Percentiles rank a stretch among this genome's conserved stretches.
Evolutionary conservation across 2,113 vertebrate species (phyloP).

Genomic region (Isurus oxyrinchus): DNA sequence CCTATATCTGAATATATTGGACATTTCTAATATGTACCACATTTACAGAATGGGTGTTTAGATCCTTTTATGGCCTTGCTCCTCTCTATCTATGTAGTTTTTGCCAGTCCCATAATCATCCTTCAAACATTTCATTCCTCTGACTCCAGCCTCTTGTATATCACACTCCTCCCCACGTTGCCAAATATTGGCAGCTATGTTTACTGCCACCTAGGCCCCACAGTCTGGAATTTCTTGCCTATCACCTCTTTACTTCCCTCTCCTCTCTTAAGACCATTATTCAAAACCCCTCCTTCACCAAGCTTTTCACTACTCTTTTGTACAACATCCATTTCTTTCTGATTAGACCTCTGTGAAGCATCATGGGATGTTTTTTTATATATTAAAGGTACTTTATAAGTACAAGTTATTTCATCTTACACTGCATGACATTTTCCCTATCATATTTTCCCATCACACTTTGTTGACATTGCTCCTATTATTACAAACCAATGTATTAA

Average conservation of each 20-base stretch:
- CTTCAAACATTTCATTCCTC: too few species aligned
- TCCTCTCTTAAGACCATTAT: background rate
- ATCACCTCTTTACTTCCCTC: background rate
- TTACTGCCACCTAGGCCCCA: background rate
- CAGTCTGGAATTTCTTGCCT: background rate
- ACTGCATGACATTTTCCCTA: background rate
- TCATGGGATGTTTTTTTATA: too few species aligned
- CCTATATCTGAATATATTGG: background rate
- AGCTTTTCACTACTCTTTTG: background rate
- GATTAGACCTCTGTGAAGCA: too few species aligned
- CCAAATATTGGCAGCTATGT: background rate
- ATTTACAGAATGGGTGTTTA: background rate
- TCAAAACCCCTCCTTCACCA: background rate
- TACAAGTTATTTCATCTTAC: background rate
- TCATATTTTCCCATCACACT: too few species aligned
- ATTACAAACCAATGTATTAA: too few species aligned
- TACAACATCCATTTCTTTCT: too few species aligned
- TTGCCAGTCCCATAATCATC: too few species aligned
- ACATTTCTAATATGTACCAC: background rate
- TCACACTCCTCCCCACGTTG: background rate
- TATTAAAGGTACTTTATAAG: too few species aligned
- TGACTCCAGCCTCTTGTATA: too few species aligned
- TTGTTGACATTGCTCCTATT: too few species aligned
- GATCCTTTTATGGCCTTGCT: background rate
- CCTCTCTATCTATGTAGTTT: too few species aligned